A percentile compares a stretch with the other conserved stretches of the same genome.
Conservation (phyloP, 2,888 invertebrate genomes). For the Linyphia triangularis region DNA sequence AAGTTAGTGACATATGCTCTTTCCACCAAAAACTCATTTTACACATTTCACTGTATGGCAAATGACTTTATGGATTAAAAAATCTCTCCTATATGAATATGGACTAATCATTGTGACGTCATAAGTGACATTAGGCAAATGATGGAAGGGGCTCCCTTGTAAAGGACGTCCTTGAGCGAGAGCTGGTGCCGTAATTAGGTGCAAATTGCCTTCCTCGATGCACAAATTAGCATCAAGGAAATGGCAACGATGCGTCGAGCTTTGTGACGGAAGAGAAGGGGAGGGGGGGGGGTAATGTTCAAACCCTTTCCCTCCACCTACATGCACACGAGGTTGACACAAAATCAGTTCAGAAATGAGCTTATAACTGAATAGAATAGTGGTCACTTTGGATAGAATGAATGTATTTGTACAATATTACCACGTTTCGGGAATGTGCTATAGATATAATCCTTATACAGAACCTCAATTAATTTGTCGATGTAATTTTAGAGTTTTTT, state of each 20-base stretch:
- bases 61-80: no score
- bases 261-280: slow-evolving; percentile 41
- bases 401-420: no score
- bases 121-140: slow-evolving; percentile 46
- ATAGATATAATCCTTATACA: no score
- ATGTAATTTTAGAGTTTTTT: no score
- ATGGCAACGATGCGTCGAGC: slow-evolving; percentile 65
- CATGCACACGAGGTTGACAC: no score
- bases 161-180: slow-evolving; percentile 46
- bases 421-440: no score
- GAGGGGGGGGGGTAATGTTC: slow-evolving; percentile 29
- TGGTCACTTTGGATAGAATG: no score
- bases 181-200: slow-evolving; percentile 70
- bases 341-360: no score
- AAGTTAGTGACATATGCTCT: no score
- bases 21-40: background rate
- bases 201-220: slow-evolving; percentile 73
- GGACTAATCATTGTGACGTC: slow-evolving; percentile 58
- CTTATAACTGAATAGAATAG: no score
- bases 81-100: background rate
- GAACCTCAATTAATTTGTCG: no score
- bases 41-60: background rate
- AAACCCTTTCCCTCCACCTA: background rate
- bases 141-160: slow-evolving; percentile 36
- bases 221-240: slow-evolving; percentile 74